These are phyloP conservation scores for Sarcophilus harrisii DNA, from an alignment of 2,797 vertebrate genomes.

Conservation along the genomic window DNA sequence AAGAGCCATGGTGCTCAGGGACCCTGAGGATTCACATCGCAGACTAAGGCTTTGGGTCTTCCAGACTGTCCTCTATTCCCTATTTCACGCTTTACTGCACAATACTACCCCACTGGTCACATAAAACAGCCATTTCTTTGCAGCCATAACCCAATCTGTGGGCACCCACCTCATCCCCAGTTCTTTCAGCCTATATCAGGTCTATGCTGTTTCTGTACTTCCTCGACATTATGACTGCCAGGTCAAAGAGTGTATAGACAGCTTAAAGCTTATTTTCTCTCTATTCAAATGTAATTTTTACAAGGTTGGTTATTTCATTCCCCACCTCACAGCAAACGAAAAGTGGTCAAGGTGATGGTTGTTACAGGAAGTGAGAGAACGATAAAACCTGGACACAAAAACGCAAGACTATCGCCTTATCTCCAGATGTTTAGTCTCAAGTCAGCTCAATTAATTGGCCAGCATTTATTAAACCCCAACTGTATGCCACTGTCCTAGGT, in stretches of 20 bases:
- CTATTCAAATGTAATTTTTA: constrained; percentile 3
- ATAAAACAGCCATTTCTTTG: neutral
- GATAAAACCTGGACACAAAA: too few species aligned
- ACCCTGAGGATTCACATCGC: neutral
- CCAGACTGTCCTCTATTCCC: neutral
- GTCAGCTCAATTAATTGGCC: too few species aligned
- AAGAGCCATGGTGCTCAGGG: too few species aligned
- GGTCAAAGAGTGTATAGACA: neutral
- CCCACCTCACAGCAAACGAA: neutral
- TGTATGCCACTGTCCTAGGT: neutral
- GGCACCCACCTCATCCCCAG: neutral
- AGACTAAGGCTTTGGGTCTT: neutral
- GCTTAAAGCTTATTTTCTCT: neutral
- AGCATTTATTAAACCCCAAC: neutral
- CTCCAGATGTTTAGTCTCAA: too few species aligned
- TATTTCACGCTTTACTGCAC: neutral
- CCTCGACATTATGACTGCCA: neutral
- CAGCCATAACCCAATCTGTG: neutral
- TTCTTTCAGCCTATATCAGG: neutral
- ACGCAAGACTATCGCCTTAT: too few species aligned
- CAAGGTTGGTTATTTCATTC: constrained; percentile 24
- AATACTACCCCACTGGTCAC: neutral
- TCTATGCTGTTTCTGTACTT: neutral
- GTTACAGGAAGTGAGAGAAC: too few species aligned
- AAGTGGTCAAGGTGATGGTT: neutral